Evolutionary conservation across 1,140 invertebrate genomes (phyloP), one percentile per base, ranked within the genome.

Genomic region (Planococcus citri): DNA sequence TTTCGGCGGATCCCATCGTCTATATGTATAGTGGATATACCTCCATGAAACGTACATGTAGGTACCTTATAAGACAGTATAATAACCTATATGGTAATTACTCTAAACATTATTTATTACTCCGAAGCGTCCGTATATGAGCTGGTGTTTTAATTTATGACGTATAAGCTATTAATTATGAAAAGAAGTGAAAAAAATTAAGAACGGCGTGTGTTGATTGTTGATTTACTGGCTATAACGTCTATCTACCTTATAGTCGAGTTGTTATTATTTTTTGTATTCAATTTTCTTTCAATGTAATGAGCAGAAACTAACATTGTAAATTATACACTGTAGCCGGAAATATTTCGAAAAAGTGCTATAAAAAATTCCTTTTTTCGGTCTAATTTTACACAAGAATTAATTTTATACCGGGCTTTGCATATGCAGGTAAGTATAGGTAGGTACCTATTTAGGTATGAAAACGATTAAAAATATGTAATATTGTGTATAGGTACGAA

Each of bases 261-360:
- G n/a, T n/a, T n/a, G n/a, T n/a, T n/a, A n/a, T 51, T 51, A 51
- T 51, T 51, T 51, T 51, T 51, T 51, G n/a, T 51, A 51, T 51
- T 51, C 41, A 51, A 51, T 51, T 51, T 51, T 51, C 41, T 51
- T 51, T 51, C 41, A 51, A 51, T 51, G 41, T 51, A 51, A 51
- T 51, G 41, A 51, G 41, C 41, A n/a, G 6, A 51, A 51, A 51
- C 41, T 51, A 51, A 51, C 41, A 51, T 51, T 51, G 41, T 51
- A 51, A 51, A 51, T 51, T 51, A 51, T 20, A 51, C 3, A 14
- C 41, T 51, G 3, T 14, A 20, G 41, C 41, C 41, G 41, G 41
- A 51, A 51, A 51, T 51, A 51, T 51, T 51, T 51, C 41, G 17
- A 51, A 51, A 51, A 51, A 51, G 17, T 51, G 41, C 41, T 51